Percentiles rank a stretch among this genome's conserved stretches.
Evolutionary conservation across 2,888 invertebrate genomes (phyloP).

Genomic region (Platycheirus albimanus): DNA sequence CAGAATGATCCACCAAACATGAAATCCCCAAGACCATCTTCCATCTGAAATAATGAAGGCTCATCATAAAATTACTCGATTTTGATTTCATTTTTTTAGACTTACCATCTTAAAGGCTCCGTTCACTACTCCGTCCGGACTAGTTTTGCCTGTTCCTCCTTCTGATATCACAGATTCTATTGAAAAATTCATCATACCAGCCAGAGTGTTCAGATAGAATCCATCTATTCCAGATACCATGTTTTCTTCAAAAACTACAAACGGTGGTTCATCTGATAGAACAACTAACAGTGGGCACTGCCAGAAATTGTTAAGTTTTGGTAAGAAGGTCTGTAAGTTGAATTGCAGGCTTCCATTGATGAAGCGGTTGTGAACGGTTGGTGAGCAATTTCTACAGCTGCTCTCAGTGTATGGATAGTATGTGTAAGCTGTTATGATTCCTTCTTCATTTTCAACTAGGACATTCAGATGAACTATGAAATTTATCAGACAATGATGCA

Average conservation of each 20-base stretch:
- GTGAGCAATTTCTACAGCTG: not conserved
- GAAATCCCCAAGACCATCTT: slow-evolving; percentile 17
- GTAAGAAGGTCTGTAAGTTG: not conserved
- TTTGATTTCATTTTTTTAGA: too few species aligned
- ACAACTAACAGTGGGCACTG: slow-evolving; percentile 7
- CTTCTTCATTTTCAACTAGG: not conserved
- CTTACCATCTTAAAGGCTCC: slow-evolving; percentile 30
- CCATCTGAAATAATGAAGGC: slow-evolving; percentile 17
- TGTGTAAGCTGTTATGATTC: slow-evolving; percentile 5
- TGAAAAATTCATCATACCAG: slow-evolving; percentile 10
- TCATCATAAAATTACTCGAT: not conserved
- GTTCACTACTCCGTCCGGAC: not conserved
- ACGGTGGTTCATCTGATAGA: slow-evolving; percentile 21
- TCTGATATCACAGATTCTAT: slow-evolving; percentile 4
- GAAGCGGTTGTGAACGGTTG: slow-evolving; percentile 16
- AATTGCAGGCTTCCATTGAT: slow-evolving; percentile 9
- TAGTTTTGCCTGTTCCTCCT: not conserved
- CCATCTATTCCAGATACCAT: not conserved
- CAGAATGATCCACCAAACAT: slow-evolving; percentile 13
- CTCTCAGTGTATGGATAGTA: slow-evolving; percentile 10
- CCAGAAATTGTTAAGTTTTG: slow-evolving; percentile 13
- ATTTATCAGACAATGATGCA: slow-evolving; percentile 3
- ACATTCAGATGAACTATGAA: slow-evolving; percentile 11
- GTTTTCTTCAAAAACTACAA: not conserved
- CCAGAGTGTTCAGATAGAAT: not conserved